These are phyloP conservation scores for Oscheius onirici DNA, from an alignment of 2,888 invertebrate genomes.

Conservation along the genomic window DNA sequence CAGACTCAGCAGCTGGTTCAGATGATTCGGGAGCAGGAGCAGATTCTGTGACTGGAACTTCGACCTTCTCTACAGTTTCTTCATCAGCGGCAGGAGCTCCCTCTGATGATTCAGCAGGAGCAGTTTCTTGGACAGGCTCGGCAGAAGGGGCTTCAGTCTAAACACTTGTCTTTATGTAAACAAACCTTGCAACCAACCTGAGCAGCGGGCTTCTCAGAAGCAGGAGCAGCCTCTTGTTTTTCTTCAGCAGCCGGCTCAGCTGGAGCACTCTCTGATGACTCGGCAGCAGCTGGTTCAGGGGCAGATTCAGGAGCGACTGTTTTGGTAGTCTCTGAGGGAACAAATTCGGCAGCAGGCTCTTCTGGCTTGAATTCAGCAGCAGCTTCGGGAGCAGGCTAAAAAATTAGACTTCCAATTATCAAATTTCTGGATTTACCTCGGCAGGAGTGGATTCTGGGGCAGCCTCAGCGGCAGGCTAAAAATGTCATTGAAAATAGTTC, in stretches of 20 bases:
- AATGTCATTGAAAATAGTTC: not conserved
- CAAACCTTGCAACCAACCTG: not conserved
- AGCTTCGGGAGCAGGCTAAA: conserved; percentile 5
- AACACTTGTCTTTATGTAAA: not conserved
- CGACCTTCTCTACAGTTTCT: conserved; percentile 11
- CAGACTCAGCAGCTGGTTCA: conserved; percentile 1
- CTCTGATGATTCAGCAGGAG: conserved; percentile 9
- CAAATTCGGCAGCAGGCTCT: not conserved
- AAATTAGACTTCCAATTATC: not conserved
- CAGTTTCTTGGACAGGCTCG: not conserved
- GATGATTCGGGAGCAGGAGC: conserved; percentile 27
- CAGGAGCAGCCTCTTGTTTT: not conserved
- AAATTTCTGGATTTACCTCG: not conserved
- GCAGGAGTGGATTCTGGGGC: conserved; percentile 13
- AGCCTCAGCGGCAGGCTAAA: conserved; percentile 10
- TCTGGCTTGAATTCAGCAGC: not conserved
- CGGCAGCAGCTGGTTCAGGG: not conserved
- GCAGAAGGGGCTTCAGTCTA: not conserved
- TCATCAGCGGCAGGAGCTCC: not conserved
- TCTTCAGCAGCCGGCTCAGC: not conserved
- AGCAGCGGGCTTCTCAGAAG: not conserved
- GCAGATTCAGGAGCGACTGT: not conserved
- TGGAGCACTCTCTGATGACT: conserved; percentile 11
- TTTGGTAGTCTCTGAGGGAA: conserved; percentile 19
- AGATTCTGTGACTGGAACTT: conserved; percentile 25